phyloP scores from a whole-genome alignment of 2,888 invertebrate genomes.

The Tyria jacobaeae region DNA sequence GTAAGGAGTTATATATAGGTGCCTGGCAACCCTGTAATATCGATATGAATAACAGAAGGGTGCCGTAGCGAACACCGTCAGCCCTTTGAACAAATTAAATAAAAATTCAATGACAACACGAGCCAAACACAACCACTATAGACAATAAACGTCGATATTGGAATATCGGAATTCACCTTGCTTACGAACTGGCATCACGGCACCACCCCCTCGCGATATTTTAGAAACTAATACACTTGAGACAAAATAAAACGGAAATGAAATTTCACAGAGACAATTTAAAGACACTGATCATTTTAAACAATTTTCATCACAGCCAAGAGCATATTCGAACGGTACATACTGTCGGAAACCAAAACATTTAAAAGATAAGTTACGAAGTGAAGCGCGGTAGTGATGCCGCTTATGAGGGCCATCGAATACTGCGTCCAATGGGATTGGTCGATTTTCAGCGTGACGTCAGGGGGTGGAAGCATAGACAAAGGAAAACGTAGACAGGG shows the following conservation, averaged over 20 bases:
- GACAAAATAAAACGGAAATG: conserved; percentile 72
- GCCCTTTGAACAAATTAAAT: conserved; percentile 57
- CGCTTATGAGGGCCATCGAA: conserved; percentile 77
- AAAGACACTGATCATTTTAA: conserved; percentile 71
- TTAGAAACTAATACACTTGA: conserved; percentile 72
- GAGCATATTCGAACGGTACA: conserved; percentile 71
- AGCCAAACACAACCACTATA: conserved; percentile 34
- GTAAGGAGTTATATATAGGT: conserved; percentile 37
- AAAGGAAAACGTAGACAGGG: conserved; percentile 68
- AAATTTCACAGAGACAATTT: conserved; percentile 67
- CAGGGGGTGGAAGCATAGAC: conserved; percentile 86
- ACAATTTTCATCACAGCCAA: conserved; percentile 72
- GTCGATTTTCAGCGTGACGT: conserved; percentile 88
- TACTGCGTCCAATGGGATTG: conserved; percentile 86
- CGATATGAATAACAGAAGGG: conserved; percentile 67
- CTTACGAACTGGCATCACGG: conserved; percentile 91
- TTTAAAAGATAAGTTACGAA: conserved; percentile 72
- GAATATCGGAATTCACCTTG: conserved; percentile 87
- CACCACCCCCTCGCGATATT: conserved; percentile 83
- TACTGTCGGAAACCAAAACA: conserved; percentile 80
- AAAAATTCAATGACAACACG: conserved; percentile 48
- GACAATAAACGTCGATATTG: conserved; percentile 41
- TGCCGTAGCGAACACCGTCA: conserved; percentile 53
- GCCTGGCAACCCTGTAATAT: conserved; percentile 64
- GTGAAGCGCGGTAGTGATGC: conserved; percentile 75